Base-by-base conservation (phyloP, 2,797 vertebrate genomes). In the Emys orbicularis region DNA sequence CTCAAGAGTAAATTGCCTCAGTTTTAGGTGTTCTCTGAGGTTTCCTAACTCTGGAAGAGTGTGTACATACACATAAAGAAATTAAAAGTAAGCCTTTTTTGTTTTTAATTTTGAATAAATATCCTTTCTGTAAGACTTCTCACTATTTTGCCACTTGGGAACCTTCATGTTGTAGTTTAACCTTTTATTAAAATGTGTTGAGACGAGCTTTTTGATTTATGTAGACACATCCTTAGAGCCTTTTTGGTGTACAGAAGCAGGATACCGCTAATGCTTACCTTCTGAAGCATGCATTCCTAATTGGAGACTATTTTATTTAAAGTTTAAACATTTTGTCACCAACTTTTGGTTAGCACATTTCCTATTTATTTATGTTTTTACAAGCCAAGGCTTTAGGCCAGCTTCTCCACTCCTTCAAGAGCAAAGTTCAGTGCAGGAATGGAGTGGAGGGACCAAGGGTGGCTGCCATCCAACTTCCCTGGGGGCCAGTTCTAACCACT, bases 1-100 rank as follows among this genome's bases (percentile, higher is more conserved):
- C 84, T 94, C 16, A 84, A 76, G 25, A 21, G 34, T 83, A 83
- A 88, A 95, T 85, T 85, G 68, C 16, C 23, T 76, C 25, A 52
- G 31, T 77, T 49, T 86, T 89, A 47, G 41, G 3, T 76, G 37
- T 27, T 76, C 44, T 76, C 44, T 27, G 54, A 52, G 41, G 16
- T 41, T 52, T 91, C 25, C 83, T 84, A 3, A 15, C 77, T 95
- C n/a, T 89, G 44, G 25, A 37, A 86, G 88, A 65, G n/a, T 37
- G 2, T 90, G 41, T 52, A 2, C 72, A 1, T 74, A 8, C 21
- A 15, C 57, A 44, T 57, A 89, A 61, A 3, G 34, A 68, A n/a
- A 84, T 52, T 59, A 25, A 16, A 86, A 57, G 27, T 52, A n/a
- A 47, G 53, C 29, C 4, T 81, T 87, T 23, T 25, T 90, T 72